phyloP scores from a whole-genome alignment of 2,797 vertebrate species.

The Gymnodraco acuticeps region DNA sequence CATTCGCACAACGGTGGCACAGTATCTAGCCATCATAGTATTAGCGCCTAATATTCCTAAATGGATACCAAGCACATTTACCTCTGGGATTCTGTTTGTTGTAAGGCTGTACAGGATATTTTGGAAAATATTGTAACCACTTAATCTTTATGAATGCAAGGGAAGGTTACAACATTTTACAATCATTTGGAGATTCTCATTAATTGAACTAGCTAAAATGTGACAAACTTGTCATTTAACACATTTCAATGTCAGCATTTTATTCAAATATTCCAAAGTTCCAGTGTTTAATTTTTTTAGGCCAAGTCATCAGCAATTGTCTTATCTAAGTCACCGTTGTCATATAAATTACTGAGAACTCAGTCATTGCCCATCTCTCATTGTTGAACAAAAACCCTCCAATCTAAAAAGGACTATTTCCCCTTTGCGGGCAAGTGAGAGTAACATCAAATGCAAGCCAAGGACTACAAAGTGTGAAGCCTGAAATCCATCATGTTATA shows the following conservation, averaged over 20 bases:
- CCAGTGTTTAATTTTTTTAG: neutral
- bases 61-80: neutral
- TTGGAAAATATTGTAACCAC: neutral
- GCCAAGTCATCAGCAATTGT: neutral
- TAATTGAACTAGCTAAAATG: neutral
- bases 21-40: no score
- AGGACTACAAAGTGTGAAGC: slow-evolving; percentile 51
- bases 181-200: neutral
- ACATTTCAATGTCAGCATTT: neutral
- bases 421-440: slow-evolving; percentile 31
- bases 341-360: neutral
- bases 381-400: slow-evolving; percentile 2
- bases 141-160: neutral
- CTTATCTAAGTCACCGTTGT: neutral
- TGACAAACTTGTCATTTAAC: neutral
- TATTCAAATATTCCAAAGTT: neutral
- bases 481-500: slow-evolving; percentile 34
- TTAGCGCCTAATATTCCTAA: neutral
- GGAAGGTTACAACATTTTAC: neutral
- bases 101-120: neutral
- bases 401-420: slow-evolving; percentile 17
- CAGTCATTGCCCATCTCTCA: neutral
- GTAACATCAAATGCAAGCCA: slow-evolving; percentile 44
- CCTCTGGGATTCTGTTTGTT: no score
- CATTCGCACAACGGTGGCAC: no score